These are phyloP conservation scores for human (Homo sapiens) DNA, from an alignment of 2,113 vertebrate species.

Conservation along the genomic window GRCh38 chr3:97797001-97797500, in stretches of 20 bases:
- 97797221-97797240: neutral
- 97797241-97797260: neutral
- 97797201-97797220: constrained; percentile 26
- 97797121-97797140: neutral
- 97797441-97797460: neutral
- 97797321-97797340: neutral
- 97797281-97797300: constrained; percentile 12
- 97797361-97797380: neutral
- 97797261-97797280: neutral
- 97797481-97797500: neutral
- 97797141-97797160: neutral
- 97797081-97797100: neutral
- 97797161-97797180: neutral
- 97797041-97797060: neutral
- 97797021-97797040: neutral
- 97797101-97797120: neutral
- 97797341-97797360: neutral
- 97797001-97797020: neutral
- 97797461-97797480: neutral
- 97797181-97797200: neutral
- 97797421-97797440: neutral
- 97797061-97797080: neutral
- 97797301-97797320: neutral
- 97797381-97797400: neutral
- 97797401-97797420: neutral